phyloP scores from a whole-genome alignment of 2,113 vertebrate genomes.

The Austrofundulus limnaeus region DNA sequence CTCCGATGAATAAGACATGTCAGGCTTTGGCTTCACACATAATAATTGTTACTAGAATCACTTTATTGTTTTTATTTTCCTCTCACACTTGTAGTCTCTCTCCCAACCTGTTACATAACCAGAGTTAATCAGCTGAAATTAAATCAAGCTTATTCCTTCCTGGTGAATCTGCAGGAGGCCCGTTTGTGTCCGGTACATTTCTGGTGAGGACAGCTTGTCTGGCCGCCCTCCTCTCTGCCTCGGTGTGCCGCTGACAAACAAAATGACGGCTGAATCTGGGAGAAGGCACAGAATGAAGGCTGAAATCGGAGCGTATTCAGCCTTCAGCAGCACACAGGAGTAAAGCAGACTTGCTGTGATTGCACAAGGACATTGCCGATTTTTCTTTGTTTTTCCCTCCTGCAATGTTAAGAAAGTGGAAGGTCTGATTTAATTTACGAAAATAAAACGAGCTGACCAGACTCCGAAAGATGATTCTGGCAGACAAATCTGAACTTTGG shows the following conservation, averaged over 20 bases:
- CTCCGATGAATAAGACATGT: not conserved
- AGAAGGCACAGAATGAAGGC: not conserved
- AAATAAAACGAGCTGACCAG: too few relatives aligned
- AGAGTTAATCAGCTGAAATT: not conserved
- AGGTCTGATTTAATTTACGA: too few relatives aligned
- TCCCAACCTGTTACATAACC: not conserved
- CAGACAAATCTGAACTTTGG: too few relatives aligned
- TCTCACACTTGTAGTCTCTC: not conserved
- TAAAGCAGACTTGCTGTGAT: constrained; percentile 16
- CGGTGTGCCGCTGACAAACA: not conserved
- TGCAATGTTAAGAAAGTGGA: not conserved
- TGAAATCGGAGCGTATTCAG: constrained; percentile 1
- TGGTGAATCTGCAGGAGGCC: not conserved
- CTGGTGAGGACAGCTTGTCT: constrained; percentile 3
- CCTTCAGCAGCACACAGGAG: not conserved
- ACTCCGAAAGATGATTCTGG: too few relatives aligned
- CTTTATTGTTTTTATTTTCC: not conserved
- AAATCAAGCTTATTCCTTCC: not conserved
- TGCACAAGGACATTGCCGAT: constrained; percentile 14
- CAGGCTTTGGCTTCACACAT: too few relatives aligned
- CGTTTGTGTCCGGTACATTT: not conserved
- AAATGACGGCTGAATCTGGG: not conserved
- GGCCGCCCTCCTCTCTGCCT: not conserved
- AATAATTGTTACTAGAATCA: not conserved
- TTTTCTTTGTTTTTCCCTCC: constrained; percentile 4